These are phyloP conservation scores for Drymodes brunneopygia DNA, from an alignment of 2,113 vertebrate genomes.

Conservation along the genomic window DNA sequence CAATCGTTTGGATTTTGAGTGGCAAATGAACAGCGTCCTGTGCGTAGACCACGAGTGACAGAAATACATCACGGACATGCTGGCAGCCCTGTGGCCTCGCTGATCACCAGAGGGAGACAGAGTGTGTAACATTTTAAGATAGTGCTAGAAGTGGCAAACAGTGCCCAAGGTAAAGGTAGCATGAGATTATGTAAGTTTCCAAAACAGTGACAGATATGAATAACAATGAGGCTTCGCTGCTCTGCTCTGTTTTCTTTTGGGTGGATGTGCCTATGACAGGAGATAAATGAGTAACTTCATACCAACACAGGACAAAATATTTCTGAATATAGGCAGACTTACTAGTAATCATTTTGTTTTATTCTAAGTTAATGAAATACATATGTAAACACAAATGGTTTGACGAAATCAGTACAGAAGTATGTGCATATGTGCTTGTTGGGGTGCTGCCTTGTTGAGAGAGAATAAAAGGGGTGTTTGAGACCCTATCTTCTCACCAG, in stretches of 20 bases:
- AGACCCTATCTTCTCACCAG: neutral
- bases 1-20: neutral
- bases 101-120: conserved; percentile 74
- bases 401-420: neutral
- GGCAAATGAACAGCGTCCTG: neutral
- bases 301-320: neutral
- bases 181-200: neutral
- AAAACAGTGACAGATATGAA: neutral
- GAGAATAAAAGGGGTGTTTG: neutral
- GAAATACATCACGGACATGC: rapidly evolving
- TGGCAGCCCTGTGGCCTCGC: neutral
- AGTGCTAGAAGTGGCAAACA: neutral
- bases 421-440: rapidly evolving
- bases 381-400: neutral
- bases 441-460: neutral
- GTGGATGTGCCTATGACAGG: rapidly evolving
- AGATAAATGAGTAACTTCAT: neutral
- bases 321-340: neutral
- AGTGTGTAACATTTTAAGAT: neutral
- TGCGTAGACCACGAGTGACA: rapidly evolving
- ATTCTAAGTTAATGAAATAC: neutral
- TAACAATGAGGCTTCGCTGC: neutral
- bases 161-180: neutral
- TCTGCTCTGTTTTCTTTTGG: neutral
- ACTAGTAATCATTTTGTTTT: neutral